Conservation (phyloP, 2,113 vertebrate species). For the Ochotona princeps region DNA sequence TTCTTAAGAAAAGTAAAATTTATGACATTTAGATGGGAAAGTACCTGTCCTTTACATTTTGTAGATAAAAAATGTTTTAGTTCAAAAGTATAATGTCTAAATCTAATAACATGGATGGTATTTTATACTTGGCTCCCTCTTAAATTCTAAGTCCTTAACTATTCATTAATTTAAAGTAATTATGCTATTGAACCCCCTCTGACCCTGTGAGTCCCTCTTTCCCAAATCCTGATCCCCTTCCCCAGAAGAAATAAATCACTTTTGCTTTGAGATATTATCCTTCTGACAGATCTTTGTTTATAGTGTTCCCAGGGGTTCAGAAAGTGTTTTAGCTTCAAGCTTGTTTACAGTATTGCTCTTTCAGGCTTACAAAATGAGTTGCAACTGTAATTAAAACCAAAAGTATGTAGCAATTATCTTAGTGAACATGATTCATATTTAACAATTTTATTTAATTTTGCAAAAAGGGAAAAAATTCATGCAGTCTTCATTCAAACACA, state of each 20-base stretch:
- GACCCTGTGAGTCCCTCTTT: background rate
- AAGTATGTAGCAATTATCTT: constrained; percentile 40
- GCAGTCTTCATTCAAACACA: constrained; percentile 65
- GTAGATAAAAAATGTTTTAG: constrained; percentile 53
- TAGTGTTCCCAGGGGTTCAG: constrained; percentile 12
- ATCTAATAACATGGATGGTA: constrained; percentile 24
- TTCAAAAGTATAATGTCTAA: background rate
- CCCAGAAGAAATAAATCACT: background rate
- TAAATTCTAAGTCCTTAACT: constrained; percentile 13
- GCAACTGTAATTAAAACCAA: constrained; percentile 50
- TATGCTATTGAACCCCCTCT: constrained; percentile 4
- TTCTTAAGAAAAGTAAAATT: constrained; percentile 58
- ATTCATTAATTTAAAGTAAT: constrained; percentile 22
- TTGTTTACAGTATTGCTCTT: constrained; percentile 13
- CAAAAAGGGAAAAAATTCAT: constrained; percentile 74
- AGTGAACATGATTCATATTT: constrained; percentile 60
- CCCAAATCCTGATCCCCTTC: background rate
- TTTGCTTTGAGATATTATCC: background rate
- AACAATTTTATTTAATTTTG: constrained; percentile 78
- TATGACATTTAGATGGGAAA: constrained; percentile 19
- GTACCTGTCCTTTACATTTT: background rate
- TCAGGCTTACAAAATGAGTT: constrained; percentile 52
- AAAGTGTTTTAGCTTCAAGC: constrained; percentile 43
- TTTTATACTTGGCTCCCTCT: constrained; percentile 9
- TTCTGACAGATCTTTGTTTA: background rate